These are phyloP conservation scores for Austrofundulus limnaeus DNA, from an alignment of 2,113 vertebrate species.

Conservation along the genomic window DNA sequence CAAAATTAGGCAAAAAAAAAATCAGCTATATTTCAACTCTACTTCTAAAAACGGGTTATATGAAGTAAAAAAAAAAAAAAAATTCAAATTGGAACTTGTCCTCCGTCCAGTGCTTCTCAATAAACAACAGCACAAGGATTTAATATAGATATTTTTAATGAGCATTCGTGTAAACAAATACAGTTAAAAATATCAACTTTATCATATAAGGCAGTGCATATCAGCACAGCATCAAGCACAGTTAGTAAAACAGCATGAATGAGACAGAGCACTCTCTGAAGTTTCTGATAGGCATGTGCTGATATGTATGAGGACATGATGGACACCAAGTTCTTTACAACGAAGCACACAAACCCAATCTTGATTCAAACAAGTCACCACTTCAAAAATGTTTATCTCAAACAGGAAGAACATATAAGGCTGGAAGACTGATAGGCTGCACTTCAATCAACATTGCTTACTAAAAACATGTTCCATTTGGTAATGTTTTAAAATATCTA, in stretches of 20 bases:
- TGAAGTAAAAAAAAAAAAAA: no score
- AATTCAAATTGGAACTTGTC: not conserved
- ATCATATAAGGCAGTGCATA: conserved; percentile 58
- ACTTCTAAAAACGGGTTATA: no score
- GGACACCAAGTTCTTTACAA: conserved; percentile 19
- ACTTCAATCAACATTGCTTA: not conserved
- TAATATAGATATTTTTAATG: conserved; percentile 58
- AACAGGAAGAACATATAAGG: conserved; percentile 14
- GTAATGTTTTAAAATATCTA: conserved; percentile 42
- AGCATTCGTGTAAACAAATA: conserved; percentile 36
- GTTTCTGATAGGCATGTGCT: conserved; percentile 5
- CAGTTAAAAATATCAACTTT: conserved; percentile 63
- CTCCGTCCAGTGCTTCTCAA: conserved; percentile 4
- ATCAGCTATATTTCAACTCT: no score
- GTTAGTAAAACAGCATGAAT: conserved; percentile 20
- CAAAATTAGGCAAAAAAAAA: no score
- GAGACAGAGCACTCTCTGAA: conserved; percentile 22
- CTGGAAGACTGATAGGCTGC: conserved; percentile 23
- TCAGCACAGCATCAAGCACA: conserved; percentile 25
- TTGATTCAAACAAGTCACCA: conserved; percentile 22
- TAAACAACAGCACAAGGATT: conserved; percentile 36
- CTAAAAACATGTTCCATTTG: not conserved
- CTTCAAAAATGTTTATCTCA: conserved; percentile 24
- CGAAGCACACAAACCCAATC: conserved; percentile 21
- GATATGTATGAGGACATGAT: conserved; percentile 17